phyloP scores from a whole-genome alignment of 1,140 invertebrate species.

The Rhynchophorus ferrugineus region DNA sequence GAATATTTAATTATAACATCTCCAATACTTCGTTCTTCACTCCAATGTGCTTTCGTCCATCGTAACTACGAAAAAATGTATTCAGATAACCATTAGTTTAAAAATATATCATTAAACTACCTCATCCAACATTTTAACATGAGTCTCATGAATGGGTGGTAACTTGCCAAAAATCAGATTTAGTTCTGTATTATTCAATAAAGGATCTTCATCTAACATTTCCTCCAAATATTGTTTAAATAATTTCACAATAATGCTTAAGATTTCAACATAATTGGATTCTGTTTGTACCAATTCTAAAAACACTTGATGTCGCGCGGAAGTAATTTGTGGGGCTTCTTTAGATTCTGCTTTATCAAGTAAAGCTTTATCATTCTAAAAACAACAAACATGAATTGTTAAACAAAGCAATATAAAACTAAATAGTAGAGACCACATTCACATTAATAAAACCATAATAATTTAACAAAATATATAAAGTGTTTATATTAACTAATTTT shows the following conservation, averaged over 20 bases:
- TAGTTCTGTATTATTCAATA: conserved; percentile 86
- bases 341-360: conserved; percentile 52
- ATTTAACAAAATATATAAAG: no score
- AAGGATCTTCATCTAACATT: conserved; percentile 62
- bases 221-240: conserved; percentile 91
- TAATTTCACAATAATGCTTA: conserved; percentile 87
- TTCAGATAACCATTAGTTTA: not conserved
- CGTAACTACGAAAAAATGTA: conserved; percentile 41
- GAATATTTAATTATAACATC: conserved; percentile 80
- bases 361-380: conserved; percentile 46
- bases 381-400: not conserved
- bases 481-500: no score
- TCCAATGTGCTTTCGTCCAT: conserved; percentile 61
- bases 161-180: conserved; percentile 96
- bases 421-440: no score
- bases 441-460: no score
- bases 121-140: conserved; percentile 76
- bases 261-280: conserved; percentile 91
- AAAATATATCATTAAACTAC: conserved; percentile 19
- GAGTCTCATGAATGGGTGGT: conserved; percentile 87
- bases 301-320: conserved; percentile 79
- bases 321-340: conserved; percentile 57
- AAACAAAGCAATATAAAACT: no score
- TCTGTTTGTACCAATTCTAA: conserved; percentile 93
- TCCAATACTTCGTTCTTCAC: conserved; percentile 68